Base-by-base conservation (phyloP, 2,888 invertebrate genomes). In the Tipula helvola region DNA sequence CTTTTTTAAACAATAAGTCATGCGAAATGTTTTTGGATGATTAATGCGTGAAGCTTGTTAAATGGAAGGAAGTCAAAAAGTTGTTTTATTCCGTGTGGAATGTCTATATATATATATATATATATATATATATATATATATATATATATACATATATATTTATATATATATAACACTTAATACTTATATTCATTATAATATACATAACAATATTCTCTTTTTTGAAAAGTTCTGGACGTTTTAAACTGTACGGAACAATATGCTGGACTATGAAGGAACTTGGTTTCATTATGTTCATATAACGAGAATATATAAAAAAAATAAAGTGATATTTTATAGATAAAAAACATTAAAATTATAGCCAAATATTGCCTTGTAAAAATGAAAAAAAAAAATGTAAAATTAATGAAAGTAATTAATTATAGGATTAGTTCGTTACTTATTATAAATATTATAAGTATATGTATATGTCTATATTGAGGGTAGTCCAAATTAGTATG, bases 351-450 rank as follows among this genome's bases (percentile, higher is more conserved):
- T 71, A 71, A 71, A 84, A 39, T 39, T 84, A 84, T 86, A 86
- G 86, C 86, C 86, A 86, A 86, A 86, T 86, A 86, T 86, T 86
- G 86, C 86, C 86, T 86, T 86, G 86, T 86, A 86, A 39, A 84
- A 84, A 83, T 36, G 36, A n/a, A n/a, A 83, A 84, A 39, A 52
- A 16, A 52, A 71, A 71, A 71, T 71, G 18, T 1, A 71, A 71
- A 71, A 71, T 52, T 52, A 52, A 52, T 52, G 16, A 52, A 52
- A 52, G 52, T 52, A 52, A 71, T 71, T 71, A 71, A 71, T 71
- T 71, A 71, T 71, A 71, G 57, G 28, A 71, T 71, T 71, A 71
- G 57, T 71, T 71, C 57, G 57, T 71, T 71, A 71, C 18, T 71
- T 71, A 71, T 28, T 47, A 71, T 28, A 71, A n/a, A n/a, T n/a